Evolutionary conservation across 2,888 invertebrate genomes (phyloP), one percentile per base, ranked within the genome.

Genomic region (Ophonus ardosiacus): DNA sequence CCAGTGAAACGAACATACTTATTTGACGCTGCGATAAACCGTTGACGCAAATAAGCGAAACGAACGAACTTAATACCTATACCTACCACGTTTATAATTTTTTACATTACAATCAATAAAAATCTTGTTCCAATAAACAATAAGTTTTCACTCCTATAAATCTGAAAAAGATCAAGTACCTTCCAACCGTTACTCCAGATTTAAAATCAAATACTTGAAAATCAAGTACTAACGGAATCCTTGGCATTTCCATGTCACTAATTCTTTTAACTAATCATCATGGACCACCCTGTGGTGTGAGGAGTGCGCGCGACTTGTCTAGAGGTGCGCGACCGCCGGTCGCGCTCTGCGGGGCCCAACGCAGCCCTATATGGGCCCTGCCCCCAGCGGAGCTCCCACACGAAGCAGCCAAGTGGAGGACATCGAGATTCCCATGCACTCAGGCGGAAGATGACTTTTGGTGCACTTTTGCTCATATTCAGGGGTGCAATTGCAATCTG

Each of bases 311-410:
- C 56, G 4, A 13, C 5, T n/a, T 56, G 56, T 13, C 56, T n/a
- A 10, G 13, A 56, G 56, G 56, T 59, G 59, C 15, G 59, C 18
- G 59, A 59, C 59, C 17, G 59, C 59, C 17, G 18, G 59, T 8
- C 2, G 59, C 8, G 59, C 59, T 7, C 17, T 15, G n/a, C 59
- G 59, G 59, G 88, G 86, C 86, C 87, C 87, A 86, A 87, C 85
- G 74, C 86, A 86, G 84, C 81, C 7, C 63, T 4, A 21, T 21
- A 63, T 18, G 68, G 38, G 68, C 31, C 10, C 31, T n/a, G 71
- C 83, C 87, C 86, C 85, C 74, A 51, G 86, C 79, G 56, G 86
- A 88, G 89, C 88, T 89, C 89, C 89, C 89, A 89, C 89, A 89
- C 89, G 89, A 89, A 86, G 88, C 89, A 88, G 80, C 88, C 86